phyloP scores from a whole-genome alignment of 2,113 vertebrate species.

The Coryphaenoides rupestris region DNA sequence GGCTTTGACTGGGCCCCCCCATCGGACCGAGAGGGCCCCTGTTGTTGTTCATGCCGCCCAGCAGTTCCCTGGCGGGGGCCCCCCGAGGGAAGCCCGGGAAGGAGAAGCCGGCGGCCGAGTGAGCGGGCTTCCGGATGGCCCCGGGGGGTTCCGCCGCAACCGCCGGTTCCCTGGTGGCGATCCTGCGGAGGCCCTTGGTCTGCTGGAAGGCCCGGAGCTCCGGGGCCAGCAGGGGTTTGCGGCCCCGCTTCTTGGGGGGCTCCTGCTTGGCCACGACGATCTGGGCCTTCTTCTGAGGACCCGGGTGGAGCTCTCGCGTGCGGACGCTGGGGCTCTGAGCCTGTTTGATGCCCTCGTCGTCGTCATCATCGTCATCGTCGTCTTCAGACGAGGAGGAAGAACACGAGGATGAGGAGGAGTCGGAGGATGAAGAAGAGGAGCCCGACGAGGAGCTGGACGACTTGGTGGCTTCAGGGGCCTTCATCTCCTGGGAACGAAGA shows the following conservation, averaged over 20 bases:
- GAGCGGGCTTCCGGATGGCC: conserved; percentile 70
- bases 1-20: conserved; percentile 42
- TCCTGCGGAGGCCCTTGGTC: conserved; percentile 75
- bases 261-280: conserved; percentile 89
- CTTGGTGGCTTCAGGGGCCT: conserved; percentile 75
- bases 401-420: conserved; percentile 84
- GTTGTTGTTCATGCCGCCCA: conserved; percentile 34
- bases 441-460: conserved; percentile 74
- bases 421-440: conserved; percentile 59
- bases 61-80: conserved; percentile 35
- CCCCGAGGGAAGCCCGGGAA: conserved; percentile 70
- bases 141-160: conserved; percentile 50
- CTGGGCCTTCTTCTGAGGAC: conserved; percentile 96
- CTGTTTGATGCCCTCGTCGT: conserved; percentile 64
- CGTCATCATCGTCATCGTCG: conserved; percentile 65
- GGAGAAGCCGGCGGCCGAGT: conserved; percentile 74
- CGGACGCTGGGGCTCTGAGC: conserved; percentile 72
- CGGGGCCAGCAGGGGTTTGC: conserved; percentile 79
- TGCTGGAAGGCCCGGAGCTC: conserved; percentile 82
- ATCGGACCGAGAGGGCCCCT: conserved; percentile 39
- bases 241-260: conserved; percentile 81
- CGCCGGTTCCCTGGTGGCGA: conserved; percentile 49
- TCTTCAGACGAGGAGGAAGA: conserved; percentile 80
- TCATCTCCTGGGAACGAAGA: conserved; percentile 69
- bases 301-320: conserved; percentile 84